phyloP scores from a whole-genome alignment of 2,888 invertebrate genomes.

The Acanthosepion pharaonis region DNA sequence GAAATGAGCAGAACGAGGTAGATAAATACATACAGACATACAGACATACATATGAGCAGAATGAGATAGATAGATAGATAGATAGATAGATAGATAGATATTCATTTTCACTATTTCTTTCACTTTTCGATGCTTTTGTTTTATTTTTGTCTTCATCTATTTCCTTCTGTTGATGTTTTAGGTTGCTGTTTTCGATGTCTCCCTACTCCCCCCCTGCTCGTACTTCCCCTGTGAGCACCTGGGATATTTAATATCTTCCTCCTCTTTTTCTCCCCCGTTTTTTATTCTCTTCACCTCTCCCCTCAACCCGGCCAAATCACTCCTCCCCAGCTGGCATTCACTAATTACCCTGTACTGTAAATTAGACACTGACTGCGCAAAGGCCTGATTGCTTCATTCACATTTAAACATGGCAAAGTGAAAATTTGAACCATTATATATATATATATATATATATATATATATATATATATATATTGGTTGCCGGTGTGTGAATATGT shows the following conservation, averaged over 20 bases:
- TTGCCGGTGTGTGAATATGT: not conserved
- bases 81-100: not conserved
- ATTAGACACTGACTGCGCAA: not conserved
- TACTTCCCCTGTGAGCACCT: not conserved
- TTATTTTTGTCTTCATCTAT: not conserved
- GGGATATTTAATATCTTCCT: not conserved
- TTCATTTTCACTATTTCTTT: not conserved
- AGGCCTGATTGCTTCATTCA: not conserved
- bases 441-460: not conserved
- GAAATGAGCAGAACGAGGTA: too few relatives aligned
- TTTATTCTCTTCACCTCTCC: not conserved
- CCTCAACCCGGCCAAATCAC: not conserved
- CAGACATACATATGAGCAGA: too few relatives aligned
- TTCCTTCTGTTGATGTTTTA: not conserved
- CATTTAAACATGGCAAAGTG: not conserved
- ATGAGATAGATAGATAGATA: too few relatives aligned
- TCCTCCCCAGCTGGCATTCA: not conserved
- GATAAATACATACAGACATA: too few relatives aligned
- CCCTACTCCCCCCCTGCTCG: not conserved
- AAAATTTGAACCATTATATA: not conserved
- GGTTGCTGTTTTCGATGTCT: not conserved
- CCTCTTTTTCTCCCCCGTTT: not conserved
- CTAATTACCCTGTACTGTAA: not conserved
- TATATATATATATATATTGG: not conserved
- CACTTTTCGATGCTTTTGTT: not conserved